Base-by-base conservation (phyloP, 1,140 invertebrate genomes). In the Drosophila trapezifrons region DNA sequence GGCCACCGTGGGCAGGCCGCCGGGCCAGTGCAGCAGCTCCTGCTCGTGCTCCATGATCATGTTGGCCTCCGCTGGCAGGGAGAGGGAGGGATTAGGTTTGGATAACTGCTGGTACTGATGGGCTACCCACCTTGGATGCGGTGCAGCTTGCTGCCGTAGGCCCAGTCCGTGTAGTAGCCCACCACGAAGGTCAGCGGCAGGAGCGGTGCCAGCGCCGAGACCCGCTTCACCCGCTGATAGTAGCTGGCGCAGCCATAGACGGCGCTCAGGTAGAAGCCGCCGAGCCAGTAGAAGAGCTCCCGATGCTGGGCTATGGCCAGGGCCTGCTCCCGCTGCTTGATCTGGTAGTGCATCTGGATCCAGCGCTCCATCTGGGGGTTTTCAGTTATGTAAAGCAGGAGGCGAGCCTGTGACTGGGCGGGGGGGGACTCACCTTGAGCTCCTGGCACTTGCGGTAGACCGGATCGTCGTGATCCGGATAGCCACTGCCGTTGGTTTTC, bases 311-410 rank as follows among this genome's bases (percentile, higher is more conserved):
- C 96, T 42, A 97, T 93, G 91, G 95, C 93, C 91, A 95, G 92
- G 0, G 96, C 96, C 90, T 95, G 93, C 91, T 95, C 93, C 62
- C 95, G 92, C 91, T 96, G 95, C 78, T 96, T 93, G 93, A 97
- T 95, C 90, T 96, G 95, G 92, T 96, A 96, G 89, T 96, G 95
- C 94, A 97, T 94, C 83, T 96, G 96, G 75, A 97, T 95, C 92
- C 96, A 96, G 47, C 95, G 91, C 79, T 96, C 95, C 90, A 95
- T 92, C 95, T 95, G 10, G 3, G 29, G 18, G 25, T 9, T 12
- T 25, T 22, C 12, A 15, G 15, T 76, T 70, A 64, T 65, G 17
- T 58, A 63, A 67, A 51, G 15, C 40, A 13, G 8, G 27, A 9
- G 8, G 8, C n/a, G 22, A 22, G 4, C 22, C 22, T 2, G 22